Percentiles rank a stretch among this genome's conserved stretches.
Evolutionary conservation across 2,113 vertebrate genomes (phyloP).

Genomic region (Dermatemys mawii): DNA sequence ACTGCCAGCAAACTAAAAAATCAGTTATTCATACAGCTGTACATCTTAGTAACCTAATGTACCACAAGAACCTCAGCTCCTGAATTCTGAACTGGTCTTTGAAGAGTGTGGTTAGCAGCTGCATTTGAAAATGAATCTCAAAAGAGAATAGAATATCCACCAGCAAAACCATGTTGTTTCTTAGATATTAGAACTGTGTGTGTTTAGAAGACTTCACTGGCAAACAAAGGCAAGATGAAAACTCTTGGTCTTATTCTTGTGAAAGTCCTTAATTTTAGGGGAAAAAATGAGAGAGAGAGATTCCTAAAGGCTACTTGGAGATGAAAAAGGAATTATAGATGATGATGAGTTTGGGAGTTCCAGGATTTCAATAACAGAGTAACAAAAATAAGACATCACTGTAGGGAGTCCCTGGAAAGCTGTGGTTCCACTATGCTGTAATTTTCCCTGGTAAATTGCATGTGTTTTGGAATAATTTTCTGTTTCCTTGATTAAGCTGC

Average conservation of each 20-base stretch:
- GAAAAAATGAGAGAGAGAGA: not conserved
- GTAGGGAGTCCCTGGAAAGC: constrained; percentile 57
- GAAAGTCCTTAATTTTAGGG: constrained; percentile 2
- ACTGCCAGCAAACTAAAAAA: not conserved
- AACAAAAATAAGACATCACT: not conserved
- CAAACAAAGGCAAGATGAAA: not conserved
- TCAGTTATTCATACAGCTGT: not conserved
- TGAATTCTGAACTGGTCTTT: fast-evolving
- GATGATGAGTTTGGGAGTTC: constrained; percentile 11
- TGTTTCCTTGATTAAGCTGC: not conserved
- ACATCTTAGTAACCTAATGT: not conserved
- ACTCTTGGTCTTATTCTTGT: not conserved
- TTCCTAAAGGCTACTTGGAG: not conserved
- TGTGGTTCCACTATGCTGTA: not conserved
- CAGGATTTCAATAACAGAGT: constrained; percentile 21
- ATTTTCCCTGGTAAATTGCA: not conserved
- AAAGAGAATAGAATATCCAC: not conserved
- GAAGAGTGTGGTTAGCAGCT: not conserved
- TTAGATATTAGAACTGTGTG: not conserved
- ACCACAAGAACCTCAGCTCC: not conserved
- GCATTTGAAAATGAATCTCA: not conserved
- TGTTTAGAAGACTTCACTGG: not conserved
- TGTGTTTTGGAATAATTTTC: not conserved
- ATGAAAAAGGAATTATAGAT: not conserved
- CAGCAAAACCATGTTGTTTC: fast-evolving